Percentiles rank a stretch among this genome's conserved stretches.
Evolutionary conservation across 2,113 vertebrate genomes (phyloP).

Genomic region (Coregonus clupeaformis): DNA sequence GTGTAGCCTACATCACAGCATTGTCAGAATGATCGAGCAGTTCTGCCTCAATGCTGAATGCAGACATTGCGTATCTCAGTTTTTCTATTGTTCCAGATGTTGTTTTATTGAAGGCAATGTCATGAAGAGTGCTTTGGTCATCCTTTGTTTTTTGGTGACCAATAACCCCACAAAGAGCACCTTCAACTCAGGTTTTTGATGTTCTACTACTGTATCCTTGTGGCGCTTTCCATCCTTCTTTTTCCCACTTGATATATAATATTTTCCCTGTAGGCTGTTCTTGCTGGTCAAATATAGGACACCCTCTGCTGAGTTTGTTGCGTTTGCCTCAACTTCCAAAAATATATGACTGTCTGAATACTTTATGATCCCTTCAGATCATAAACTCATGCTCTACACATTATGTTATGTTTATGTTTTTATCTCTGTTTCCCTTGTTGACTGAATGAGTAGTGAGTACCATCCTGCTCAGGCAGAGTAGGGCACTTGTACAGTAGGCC

Average conservation of each 20-base stretch:
- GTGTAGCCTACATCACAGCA: not conserved
- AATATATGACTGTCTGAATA: not conserved
- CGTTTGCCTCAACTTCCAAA: not conserved
- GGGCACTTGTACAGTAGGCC: not conserved
- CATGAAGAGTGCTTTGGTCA: no score
- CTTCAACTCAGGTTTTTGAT: no score
- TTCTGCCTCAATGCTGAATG: not conserved
- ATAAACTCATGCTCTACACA: not conserved
- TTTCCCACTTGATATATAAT: no score
- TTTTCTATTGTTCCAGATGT: not conserved
- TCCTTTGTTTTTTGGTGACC: no score
- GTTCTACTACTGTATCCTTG: no score
- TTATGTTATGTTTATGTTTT: not conserved
- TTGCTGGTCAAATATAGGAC: not conserved
- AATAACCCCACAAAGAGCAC: no score
- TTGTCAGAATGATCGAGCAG: slow-evolving; percentile 5
- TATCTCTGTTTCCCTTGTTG: not conserved
- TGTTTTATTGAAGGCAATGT: not conserved
- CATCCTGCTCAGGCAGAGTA: not conserved
- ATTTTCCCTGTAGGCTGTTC: not conserved
- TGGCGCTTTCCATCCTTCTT: no score
- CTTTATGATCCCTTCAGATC: not conserved
- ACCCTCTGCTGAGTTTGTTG: not conserved
- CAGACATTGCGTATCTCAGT: not conserved
- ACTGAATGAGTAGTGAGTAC: not conserved